Percentiles rank a stretch among this genome's conserved stretches.
Evolutionary conservation across 53 echinoderm and acorn worm species (phyloP).

Genomic region (Hippasteria phrygiana): DNA sequence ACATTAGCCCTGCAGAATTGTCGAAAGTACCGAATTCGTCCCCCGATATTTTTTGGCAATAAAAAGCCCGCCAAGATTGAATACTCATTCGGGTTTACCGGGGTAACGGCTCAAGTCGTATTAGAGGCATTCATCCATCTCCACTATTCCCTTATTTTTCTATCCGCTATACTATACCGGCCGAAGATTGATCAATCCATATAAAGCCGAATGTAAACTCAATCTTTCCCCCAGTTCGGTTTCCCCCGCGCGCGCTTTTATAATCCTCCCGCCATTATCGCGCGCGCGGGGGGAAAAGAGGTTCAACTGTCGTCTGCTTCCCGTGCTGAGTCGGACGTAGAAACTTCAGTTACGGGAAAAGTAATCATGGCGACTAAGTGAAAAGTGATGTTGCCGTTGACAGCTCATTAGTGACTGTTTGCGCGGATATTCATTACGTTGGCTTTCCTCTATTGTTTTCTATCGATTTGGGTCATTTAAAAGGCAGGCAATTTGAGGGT

Average conservation of each 20-base stretch:
- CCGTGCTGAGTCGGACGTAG: background rate
- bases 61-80: background rate
- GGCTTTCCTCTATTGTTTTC: slow-evolving; percentile 16
- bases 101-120: slow-evolving; percentile 18
- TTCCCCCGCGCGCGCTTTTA: background rate
- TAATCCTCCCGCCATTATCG: background rate
- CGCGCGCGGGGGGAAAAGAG: no score
- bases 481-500: background rate
- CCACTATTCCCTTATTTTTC: background rate
- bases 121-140: slow-evolving; percentile 28
- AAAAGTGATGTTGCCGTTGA: slow-evolving; percentile 39
- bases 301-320: slow-evolving; percentile 17
- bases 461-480: slow-evolving; percentile 19
- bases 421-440: slow-evolving; percentile 30
- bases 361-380: slow-evolving; percentile 3
- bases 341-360: slow-evolving; percentile 26
- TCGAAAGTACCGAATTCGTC: background rate
- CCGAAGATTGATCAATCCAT: slow-evolving; percentile 9
- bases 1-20: background rate
- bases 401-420: slow-evolving; percentile 33
- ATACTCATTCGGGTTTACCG: background rate
- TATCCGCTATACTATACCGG: background rate
- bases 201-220: background rate
- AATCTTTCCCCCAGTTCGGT: background rate
- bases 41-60: background rate